Evolutionary conservation across 2,113 vertebrate species (phyloP), one percentile per base, ranked within the genome.

Genomic region (Dasypus novemcinctus): DNA sequence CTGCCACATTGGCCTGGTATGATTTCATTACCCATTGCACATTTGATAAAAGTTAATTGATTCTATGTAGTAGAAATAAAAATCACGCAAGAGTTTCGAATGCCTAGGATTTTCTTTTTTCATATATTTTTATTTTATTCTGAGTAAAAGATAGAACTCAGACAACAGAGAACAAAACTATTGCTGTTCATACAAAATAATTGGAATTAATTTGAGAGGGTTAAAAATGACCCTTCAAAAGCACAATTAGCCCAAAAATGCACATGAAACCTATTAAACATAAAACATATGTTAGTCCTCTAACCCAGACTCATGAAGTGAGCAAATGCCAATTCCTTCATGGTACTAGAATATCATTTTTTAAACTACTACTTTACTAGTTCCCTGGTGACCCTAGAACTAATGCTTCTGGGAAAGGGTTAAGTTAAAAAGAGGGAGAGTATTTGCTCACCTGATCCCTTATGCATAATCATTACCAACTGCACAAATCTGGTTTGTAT

Each of bases 351-450:
- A 80, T 81, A 93, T 18, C 38, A 79, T 86, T 93, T 91, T 96
- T 93, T 93, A 94, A 97, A 89, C 95, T 85, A 75, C 31, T 38
- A 61, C 29, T 64, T 93, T 91, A 49, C 90, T 54, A 63, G 63
- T 61, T 17, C 81, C 4, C 74, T 82, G 41, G 79, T 88, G 96
- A 54, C 69, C 72, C 27, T 17, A 59, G 78, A 95, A 80, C 49
- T 85, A 96, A 86, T 57, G 89, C n/a, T 95, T 52, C 91, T 84
- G 88, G 20, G 69, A 86, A 87, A 97, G 20, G 52, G 76, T 91
- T 91, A 90, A 86, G 88, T 71, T 80, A 91, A 57, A 79, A 79
- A 13, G 57, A 90, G 72, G 74, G 33, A 66, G 12, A 87, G 38
- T 20, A 96, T 43, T 91, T 74, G 43, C 66, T 95, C 69, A 46